A percentile compares a stretch with the other conserved stretches of the same genome.
phyloP scores from a whole-genome alignment of 2,113 vertebrate species.

The Dipodomys merriami region DNA sequence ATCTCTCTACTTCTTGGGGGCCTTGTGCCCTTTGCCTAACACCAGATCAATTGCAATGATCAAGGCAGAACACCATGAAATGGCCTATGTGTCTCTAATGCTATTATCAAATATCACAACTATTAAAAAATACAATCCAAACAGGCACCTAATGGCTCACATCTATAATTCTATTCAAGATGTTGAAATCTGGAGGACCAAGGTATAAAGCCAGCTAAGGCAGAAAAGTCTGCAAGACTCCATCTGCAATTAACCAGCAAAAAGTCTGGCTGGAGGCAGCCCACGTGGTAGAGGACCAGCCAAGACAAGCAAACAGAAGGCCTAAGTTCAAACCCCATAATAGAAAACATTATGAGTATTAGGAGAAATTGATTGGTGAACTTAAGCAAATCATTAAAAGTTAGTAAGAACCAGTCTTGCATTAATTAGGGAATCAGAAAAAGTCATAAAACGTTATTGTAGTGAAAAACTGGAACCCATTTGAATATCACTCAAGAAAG shows the following conservation, averaged over 20 bases:
- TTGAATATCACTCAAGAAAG: neutral
- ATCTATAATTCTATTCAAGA: too few relatives aligned
- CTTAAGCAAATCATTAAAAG: neutral
- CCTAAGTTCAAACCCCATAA: too few relatives aligned
- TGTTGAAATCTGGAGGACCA: too few relatives aligned
- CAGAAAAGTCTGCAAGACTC: too few relatives aligned
- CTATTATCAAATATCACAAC: neutral
- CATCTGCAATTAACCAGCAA: too few relatives aligned
- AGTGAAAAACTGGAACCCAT: neutral
- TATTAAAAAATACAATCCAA: neutral
- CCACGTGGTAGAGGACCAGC: too few relatives aligned
- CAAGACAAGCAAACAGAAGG: too few relatives aligned
- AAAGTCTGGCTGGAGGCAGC: too few relatives aligned
- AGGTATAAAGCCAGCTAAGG: too few relatives aligned
- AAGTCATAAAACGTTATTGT: neutral
- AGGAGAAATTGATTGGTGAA: neutral
- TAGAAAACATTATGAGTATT: neutral
- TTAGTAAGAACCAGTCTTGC: neutral
- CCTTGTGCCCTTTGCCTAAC: neutral
- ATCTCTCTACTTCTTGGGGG: neutral
- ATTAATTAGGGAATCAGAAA: neutral
- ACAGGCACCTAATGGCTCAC: too few relatives aligned
- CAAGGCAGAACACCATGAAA: neutral
- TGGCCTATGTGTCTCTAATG: neutral
- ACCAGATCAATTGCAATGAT: neutral